A percentile compares a stretch with the other conserved stretches of the same genome.
Conservation (phyloP, 30 jellyfish, hydroid and myxozoan species). For the Clytia hemisphaerica region DNA sequence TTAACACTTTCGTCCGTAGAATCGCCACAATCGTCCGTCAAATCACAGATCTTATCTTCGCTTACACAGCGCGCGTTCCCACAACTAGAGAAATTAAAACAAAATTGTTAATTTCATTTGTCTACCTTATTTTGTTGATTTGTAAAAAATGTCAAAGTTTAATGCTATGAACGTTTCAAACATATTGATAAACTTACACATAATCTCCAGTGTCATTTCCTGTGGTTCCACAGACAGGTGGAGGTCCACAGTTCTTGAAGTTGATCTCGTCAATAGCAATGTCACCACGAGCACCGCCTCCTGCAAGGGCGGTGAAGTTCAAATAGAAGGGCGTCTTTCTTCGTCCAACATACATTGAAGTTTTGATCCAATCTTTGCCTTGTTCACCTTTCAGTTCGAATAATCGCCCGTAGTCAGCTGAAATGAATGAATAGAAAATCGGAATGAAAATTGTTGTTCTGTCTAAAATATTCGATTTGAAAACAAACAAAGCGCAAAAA, state of each 20-base stretch:
- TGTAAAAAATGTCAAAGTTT: no score
- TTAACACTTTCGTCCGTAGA: constrained; percentile 67
- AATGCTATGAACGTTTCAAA: no score
- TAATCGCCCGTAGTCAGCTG: background rate
- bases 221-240: constrained; percentile 77
- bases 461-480: no score
- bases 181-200: no score
- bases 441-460: no score
- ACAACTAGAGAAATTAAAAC: constrained; percentile 38
- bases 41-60: constrained; percentile 60
- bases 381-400: constrained; percentile 36
- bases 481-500: no score
- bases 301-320: constrained; percentile 60
- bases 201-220: constrained; percentile 56
- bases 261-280: constrained; percentile 80
- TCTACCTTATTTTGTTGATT: no score
- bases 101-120: no score
- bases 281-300: constrained; percentile 97
- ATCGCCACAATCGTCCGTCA: constrained; percentile 97
- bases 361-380: constrained; percentile 55
- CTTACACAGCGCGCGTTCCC: constrained; percentile 78
- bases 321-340: constrained; percentile 69
- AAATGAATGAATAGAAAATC: no score
- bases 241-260: constrained; percentile 71
- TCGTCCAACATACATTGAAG: constrained; percentile 87